A percentile compares a stretch with the other conserved stretches of the same genome.
Conservation (phyloP, 1,140 invertebrate species). For the Centruroides sculpturatus region DNA sequence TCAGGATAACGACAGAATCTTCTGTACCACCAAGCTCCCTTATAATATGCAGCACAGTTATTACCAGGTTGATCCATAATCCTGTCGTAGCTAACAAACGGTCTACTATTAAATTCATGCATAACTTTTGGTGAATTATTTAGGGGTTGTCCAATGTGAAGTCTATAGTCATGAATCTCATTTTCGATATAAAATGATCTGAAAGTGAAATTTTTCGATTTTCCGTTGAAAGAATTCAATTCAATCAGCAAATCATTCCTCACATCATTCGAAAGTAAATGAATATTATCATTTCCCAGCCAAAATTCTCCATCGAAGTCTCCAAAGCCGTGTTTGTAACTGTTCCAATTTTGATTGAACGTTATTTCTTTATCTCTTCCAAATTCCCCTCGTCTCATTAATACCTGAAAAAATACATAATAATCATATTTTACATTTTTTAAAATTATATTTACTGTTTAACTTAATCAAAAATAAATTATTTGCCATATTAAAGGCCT, state of each 20-base stretch:
- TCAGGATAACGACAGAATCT: constrained; percentile 3
- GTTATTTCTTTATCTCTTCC: constrained; percentile 53
- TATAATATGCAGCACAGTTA: constrained; percentile 81
- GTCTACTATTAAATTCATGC: neutral
- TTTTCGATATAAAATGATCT: too few species aligned
- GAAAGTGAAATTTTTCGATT: too few species aligned
- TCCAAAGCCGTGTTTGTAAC: constrained; percentile 90
- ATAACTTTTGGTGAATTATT: too few species aligned
- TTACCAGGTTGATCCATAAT: constrained; percentile 77
- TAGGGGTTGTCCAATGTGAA: too few species aligned
- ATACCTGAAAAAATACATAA: constrained; percentile 54
- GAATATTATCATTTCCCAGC: constrained; percentile 42
- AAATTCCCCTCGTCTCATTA: constrained; percentile 65
- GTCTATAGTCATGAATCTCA: too few species aligned
- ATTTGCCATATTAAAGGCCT: too few species aligned
- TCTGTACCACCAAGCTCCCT: constrained; percentile 75
- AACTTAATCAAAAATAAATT: too few species aligned
- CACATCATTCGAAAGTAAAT: too few species aligned
- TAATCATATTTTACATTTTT: neutral
- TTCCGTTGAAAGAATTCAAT: too few species aligned
- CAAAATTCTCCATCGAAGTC: constrained; percentile 79
- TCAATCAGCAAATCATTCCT: too few species aligned
- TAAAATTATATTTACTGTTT: too few species aligned
- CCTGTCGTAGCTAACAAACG: constrained; percentile 32
- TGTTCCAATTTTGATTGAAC: constrained; percentile 87